These are phyloP conservation scores for Acleris literana DNA, from an alignment of 2,888 invertebrate species.

Conservation along the genomic window DNA sequence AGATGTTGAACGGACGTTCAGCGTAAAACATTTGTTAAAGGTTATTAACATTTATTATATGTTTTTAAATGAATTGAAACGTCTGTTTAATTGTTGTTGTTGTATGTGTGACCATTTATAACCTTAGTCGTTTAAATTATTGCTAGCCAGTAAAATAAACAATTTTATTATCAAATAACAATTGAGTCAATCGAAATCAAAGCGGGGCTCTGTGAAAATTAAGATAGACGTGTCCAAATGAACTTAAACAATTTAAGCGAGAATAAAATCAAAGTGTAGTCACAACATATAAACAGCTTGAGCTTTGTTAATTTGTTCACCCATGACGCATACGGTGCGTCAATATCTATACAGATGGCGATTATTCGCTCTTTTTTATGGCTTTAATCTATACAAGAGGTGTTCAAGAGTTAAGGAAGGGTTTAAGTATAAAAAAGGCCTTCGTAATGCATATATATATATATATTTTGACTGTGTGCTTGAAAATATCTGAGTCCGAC, in stretches of 20 bases:
- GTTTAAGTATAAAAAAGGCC: background rate
- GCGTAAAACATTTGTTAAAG: too few species aligned
- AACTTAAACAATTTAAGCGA: conserved; percentile 10
- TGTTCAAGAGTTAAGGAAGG: background rate
- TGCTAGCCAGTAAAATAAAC: conserved; percentile 10
- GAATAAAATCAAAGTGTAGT: background rate
- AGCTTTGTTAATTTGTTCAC: too few species aligned
- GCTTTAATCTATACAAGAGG: background rate
- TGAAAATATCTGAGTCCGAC: too few species aligned
- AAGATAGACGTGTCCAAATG: conserved; percentile 22
- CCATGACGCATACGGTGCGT: too few species aligned
- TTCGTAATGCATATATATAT: too few species aligned
- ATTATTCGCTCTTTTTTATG: background rate
- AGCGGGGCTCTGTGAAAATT: conserved; percentile 17
- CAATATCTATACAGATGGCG: background rate
- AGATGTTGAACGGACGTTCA: too few species aligned
- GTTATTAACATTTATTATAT: too few species aligned
- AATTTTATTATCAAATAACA: conserved; percentile 24
- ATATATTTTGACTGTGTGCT: too few species aligned
- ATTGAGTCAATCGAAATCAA: conserved; percentile 17
- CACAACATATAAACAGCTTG: background rate
- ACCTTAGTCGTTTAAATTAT: background rate
- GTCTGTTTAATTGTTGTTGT: too few species aligned
- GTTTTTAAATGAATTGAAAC: too few species aligned
- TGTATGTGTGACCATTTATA: too few species aligned